Evolutionary conservation across 2,113 vertebrate species (phyloP).

Genomic region (Cyanoramphus novaezelandiae): DNA sequence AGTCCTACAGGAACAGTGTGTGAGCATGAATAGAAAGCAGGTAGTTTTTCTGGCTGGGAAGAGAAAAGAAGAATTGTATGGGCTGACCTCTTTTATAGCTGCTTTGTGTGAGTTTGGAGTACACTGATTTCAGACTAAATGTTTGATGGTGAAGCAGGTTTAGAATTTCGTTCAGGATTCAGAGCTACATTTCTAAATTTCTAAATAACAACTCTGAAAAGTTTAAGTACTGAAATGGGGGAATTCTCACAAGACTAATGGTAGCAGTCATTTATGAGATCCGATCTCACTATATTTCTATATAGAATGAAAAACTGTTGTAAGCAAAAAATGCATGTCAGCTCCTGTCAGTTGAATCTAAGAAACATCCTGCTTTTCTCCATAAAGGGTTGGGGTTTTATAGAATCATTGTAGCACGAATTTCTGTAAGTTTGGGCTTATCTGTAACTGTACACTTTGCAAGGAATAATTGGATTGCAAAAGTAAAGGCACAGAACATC

Average conservation of each 20-base stretch:
- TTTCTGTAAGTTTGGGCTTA: neutral
- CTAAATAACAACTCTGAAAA: neutral
- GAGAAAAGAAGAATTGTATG: neutral
- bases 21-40: neutral
- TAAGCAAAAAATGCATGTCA: neutral
- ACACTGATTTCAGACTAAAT: neutral
- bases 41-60: neutral
- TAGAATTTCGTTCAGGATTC: neutral
- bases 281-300: neutral
- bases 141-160: neutral
- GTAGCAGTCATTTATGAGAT: neutral
- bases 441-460: rapidly evolving
- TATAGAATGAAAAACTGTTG: neutral
- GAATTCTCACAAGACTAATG: neutral
- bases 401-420: neutral
- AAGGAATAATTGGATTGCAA: neutral
- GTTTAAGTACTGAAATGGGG: neutral
- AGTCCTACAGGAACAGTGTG: neutral
- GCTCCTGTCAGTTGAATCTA: neutral
- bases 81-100: neutral
- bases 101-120: neutral
- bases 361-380: neutral
- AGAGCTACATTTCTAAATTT: neutral
- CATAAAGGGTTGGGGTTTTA: neutral
- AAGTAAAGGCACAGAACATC: neutral